A percentile compares a stretch with the other conserved stretches of the same genome.
Conservation (phyloP, 1,140 invertebrate species). For the Heterodera carotae region DNA sequence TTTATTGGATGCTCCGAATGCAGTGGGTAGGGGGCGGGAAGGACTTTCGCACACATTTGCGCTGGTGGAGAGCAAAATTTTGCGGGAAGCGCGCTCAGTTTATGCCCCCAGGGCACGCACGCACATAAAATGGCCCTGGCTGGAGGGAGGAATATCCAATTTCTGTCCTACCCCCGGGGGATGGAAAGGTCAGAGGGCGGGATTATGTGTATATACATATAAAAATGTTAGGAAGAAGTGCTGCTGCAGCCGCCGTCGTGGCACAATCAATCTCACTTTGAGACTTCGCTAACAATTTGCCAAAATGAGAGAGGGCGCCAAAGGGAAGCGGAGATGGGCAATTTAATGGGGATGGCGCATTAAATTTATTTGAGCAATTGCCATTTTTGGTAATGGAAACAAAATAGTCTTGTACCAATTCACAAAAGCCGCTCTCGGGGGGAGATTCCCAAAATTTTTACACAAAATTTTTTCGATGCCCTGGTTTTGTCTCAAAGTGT, state of each 20-base stretch:
- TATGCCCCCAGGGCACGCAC: neutral
- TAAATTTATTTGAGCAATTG: neutral
- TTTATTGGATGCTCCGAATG: no score
- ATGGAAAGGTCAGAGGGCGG: neutral
- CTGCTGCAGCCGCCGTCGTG: neutral
- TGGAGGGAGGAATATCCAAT: slow-evolving; percentile 1
- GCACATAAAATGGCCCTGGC: neutral
- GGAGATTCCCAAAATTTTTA: no score
- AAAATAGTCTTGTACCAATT: no score
- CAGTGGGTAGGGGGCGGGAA: no score
- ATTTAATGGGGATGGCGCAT: slow-evolving; percentile 1
- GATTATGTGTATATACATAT: slow-evolving; percentile 3
- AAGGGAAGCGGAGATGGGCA: neutral
- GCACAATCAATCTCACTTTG: slow-evolving; percentile 2
- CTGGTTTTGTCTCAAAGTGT: no score
- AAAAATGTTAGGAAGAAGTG: neutral
- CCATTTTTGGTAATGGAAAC: no score
- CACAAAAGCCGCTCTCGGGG: no score
- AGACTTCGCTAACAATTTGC: slow-evolving; percentile 2
- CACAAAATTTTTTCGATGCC: no score
- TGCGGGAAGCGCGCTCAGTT: neutral
- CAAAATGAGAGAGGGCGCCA: neutral
- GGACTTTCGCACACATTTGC: neutral
- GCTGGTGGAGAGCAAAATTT: neutral
- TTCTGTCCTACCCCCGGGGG: neutral